Conservation (phyloP, 2,113 vertebrate species). For the Cichladusa arquata region DNA sequence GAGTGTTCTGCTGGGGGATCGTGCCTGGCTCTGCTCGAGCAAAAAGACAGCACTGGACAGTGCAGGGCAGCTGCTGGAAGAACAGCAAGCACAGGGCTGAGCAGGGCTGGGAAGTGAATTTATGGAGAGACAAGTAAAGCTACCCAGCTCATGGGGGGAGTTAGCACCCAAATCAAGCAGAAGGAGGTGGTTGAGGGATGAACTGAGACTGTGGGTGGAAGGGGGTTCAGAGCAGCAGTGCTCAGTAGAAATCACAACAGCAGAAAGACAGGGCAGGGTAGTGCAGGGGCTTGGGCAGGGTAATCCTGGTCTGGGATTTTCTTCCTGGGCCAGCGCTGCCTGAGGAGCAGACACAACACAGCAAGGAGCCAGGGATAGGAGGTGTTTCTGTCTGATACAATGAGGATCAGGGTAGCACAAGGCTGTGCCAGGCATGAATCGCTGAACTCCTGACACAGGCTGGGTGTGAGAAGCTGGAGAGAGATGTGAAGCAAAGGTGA, state of each 20-base stretch:
- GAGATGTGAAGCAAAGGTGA: background rate
- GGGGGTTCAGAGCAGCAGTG: background rate
- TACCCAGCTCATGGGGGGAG: fast-evolving
- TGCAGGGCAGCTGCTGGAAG: background rate
- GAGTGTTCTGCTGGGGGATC: fast-evolving
- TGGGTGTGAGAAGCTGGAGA: background rate
- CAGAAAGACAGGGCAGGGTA: background rate
- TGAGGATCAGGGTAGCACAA: background rate
- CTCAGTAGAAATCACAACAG: background rate
- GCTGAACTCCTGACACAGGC: fast-evolving
- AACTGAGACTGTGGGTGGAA: background rate
- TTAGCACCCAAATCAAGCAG: background rate
- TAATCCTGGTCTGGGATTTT: background rate
- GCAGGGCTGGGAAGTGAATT: background rate
- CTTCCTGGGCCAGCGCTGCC: background rate
- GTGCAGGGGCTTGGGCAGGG: background rate
- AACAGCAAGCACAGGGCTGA: background rate
- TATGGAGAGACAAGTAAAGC: background rate
- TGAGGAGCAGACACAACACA: background rate
- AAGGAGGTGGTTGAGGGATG: fast-evolving
- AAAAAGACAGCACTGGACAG: background rate
- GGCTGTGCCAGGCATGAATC: background rate
- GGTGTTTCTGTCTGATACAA: background rate
- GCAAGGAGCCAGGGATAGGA: background rate
- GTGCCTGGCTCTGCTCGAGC: background rate